Percentiles rank a stretch among this genome's conserved stretches.
These are phyloP conservation scores for Glyptemys insculpta DNA, from an alignment of 2,797 vertebrate species.

Conservation along the genomic window DNA sequence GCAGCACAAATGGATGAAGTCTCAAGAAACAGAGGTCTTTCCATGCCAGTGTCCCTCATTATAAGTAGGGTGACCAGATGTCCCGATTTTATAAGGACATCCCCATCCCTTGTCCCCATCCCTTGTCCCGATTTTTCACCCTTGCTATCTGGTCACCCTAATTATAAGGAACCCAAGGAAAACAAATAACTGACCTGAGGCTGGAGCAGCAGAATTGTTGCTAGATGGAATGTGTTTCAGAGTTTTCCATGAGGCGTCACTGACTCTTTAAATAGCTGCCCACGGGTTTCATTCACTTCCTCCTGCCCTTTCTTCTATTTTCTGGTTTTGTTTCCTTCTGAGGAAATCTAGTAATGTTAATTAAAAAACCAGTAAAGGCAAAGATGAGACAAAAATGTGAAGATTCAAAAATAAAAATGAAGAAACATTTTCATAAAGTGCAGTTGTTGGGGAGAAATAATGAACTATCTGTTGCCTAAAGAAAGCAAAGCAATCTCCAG, in stretches of 20 bases:
- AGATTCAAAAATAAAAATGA: not conserved
- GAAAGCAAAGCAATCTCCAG: not conserved
- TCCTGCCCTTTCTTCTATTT: not conserved
- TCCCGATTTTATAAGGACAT: too few species aligned
- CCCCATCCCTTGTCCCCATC: too few species aligned
- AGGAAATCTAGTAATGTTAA: not conserved
- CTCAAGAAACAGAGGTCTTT: not conserved
- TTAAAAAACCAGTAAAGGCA: not conserved
- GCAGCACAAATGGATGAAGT: not conserved
- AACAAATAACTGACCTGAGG: accelerated
- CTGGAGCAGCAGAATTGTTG: not conserved
- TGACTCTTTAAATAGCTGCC: slow-evolving; percentile 33
- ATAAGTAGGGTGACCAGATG: not conserved
- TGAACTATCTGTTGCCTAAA: not conserved
- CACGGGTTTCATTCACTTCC: slow-evolving; percentile 47
- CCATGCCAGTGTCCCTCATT: not conserved
- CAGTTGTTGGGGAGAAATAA: not conserved
- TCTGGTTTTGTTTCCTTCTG: slow-evolving; percentile 7
- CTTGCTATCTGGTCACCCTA: too few species aligned
- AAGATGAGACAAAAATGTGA: not conserved
- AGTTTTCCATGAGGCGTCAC: slow-evolving; percentile 46
- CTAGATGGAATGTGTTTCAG: not conserved
- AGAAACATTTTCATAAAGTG: accelerated
- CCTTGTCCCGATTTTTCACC: too few species aligned
- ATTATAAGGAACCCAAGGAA: not conserved